Conservation (phyloP, 2,797 vertebrate genomes). For the Syngnathus rostellatus region DNA sequence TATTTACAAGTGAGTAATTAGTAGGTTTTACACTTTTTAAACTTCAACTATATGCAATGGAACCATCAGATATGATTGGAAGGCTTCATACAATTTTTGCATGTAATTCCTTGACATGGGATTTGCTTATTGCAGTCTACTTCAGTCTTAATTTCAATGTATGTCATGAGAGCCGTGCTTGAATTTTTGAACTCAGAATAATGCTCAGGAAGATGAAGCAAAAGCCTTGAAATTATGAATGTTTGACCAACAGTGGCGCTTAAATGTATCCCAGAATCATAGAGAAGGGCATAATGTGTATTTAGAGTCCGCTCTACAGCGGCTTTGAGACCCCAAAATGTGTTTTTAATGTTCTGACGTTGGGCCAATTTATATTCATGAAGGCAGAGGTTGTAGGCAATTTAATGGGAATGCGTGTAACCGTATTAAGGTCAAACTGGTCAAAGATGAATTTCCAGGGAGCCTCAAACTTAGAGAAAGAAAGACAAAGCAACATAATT, state of each 20-base stretch:
- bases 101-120: neutral
- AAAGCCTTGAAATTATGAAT: neutral
- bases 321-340: conserved; percentile 3
- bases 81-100: neutral
- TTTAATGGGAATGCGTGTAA: neutral
- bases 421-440: conserved; percentile 6
- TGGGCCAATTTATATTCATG: conserved; percentile 2
- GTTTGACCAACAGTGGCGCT: neutral
- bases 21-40: too few relatives aligned
- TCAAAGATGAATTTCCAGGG: conserved; percentile 1
- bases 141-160: neutral
- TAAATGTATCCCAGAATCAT: neutral
- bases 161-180: neutral
- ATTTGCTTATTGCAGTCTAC: neutral
- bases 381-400: neutral
- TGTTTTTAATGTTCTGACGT: conserved; percentile 4
- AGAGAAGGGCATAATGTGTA: neutral
- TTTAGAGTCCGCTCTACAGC: neutral
- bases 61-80: neutral
- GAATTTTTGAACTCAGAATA: neutral
- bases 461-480: neutral
- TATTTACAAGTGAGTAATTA: neutral
- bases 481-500: neutral
- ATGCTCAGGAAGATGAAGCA: neutral
- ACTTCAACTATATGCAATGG: too few relatives aligned